Evolutionary conservation across 2,888 invertebrate species (phyloP), one percentile per base, ranked within the genome.

Genomic region (Priocnemis perturbator): DNA sequence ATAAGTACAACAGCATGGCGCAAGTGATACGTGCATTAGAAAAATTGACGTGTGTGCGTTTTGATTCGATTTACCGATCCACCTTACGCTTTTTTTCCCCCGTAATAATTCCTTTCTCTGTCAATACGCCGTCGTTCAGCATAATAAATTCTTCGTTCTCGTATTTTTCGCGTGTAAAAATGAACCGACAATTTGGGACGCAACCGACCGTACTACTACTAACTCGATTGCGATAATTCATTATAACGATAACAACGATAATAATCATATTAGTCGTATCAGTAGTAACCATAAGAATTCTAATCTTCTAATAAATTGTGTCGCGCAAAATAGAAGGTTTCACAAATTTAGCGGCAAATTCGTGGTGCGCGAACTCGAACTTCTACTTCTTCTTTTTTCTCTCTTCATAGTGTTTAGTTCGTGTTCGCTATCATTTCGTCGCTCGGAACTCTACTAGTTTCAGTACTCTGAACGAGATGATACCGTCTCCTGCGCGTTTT

Each of bases 31-130:
- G 82, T 83, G 83, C 83, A 79, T 76, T 83, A 79, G 79, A 82
- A 83, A 82, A 83, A 83, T 83, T 83, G 82, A 83, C 83, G 69
- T 78, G 70, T 79, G 80, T 81, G 77, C 78, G 76, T 64, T 81
- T 59, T 56, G 52, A 37, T 37, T 37, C 37, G 11, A 37, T 37
- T 11, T 37, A 37, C 37, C 11, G 37, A 37, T 37, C 11, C 37
- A 11, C 37, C 37, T 52, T 15, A 5, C 52, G 14, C 52, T 21
- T 17, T 20, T 19, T 44, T n/a, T 44, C 52, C 19, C 17, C 47
- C 58, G n/a, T 26, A 26, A 26, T 26, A 26, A 26, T 37, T 37
- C 7, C 37, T 11, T 7, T 37, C 37, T 11, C 37, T 37, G 4
- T 5, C 26, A 3, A 3, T 9, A 11, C 37, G 37, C 37, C 37